Evolutionary conservation across 2,888 invertebrate genomes (phyloP), one percentile per base, ranked within the genome.

Genomic region (Salticus scenicus): DNA sequence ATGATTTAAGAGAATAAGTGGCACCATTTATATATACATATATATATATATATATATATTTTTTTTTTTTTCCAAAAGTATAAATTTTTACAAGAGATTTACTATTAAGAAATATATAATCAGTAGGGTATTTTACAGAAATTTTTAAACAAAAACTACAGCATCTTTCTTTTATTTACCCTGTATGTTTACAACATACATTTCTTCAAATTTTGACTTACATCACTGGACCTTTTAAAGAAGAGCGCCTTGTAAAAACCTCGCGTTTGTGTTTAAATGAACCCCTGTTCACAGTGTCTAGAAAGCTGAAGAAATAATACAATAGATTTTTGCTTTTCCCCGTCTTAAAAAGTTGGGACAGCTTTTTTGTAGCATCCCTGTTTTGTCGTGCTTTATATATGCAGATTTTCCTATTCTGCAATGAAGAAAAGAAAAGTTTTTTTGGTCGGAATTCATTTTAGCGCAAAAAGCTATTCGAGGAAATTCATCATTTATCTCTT

Each of bases 381-480:
- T 74, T 73, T 73, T 57, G 41, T 80, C 73, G 75, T 81, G 81
- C 81, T 31, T 81, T 81, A 74, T 74, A 81, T 81, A 81, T 81
- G 81, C 81, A 81, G 81, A 81, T 81, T 81, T 81, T 69, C 70
- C 27, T 17, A 37, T 81, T 70, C 47, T 28, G 27, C 42, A 31
- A 31, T 30, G 30, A 66, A 17, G 12, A 14, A 63, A 57, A 41
- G 63, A 31, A 69, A 69, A 71, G 63, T 14, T 67, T 67, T 67
- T 67, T 67, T 67, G 33, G 64, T 57, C 37, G 27, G 10, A n/a
- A 67, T 72, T 47, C 51, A 72, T 67, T 51, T 42, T 5, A 20
- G 69, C 47, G 72, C 33, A 75, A 81, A 78, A 81, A 81, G 69
- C 74, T 73, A 74, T 81, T 37, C 69, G n/a, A 41, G 20, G 70